phyloP scores from a whole-genome alignment of 2,113 vertebrate genomes.

The Empidonax alnorum region DNA sequence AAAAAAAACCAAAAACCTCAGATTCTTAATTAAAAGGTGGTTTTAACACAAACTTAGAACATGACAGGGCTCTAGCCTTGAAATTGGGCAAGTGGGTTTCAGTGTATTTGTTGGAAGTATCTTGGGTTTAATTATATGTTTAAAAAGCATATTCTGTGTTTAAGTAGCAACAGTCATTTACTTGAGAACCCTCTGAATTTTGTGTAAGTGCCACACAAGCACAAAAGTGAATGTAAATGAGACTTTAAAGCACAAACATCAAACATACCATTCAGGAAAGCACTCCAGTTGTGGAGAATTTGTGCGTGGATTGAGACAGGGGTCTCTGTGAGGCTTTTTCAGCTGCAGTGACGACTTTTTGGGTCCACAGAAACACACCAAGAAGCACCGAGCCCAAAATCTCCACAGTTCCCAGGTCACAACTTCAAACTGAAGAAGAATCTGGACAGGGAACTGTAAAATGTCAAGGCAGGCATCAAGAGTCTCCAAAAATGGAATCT shows the following conservation, averaged over 20 bases:
- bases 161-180: not conserved
- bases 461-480: not conserved
- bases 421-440: not conserved
- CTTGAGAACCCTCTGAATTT: not conserved
- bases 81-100: not conserved
- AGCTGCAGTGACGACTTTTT: not conserved
- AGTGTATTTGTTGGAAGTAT: not conserved
- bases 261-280: not conserved
- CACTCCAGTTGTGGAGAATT: not conserved
- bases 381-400: not conserved
- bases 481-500: not conserved
- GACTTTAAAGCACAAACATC: not conserved
- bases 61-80: not conserved
- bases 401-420: not conserved
- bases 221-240: conserved; percentile 7
- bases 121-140: not conserved
- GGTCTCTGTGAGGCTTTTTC: not conserved
- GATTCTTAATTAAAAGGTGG: not conserved
- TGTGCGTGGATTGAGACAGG: not conserved
- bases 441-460: not conserved
- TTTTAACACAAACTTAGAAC: not conserved
- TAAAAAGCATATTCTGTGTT: not conserved
- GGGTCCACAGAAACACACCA: not conserved
- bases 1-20: no score
- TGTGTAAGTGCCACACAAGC: not conserved